Evolutionary conservation across 2,113 vertebrate genomes (phyloP).

Genomic region (Lathamus discolor): DNA sequence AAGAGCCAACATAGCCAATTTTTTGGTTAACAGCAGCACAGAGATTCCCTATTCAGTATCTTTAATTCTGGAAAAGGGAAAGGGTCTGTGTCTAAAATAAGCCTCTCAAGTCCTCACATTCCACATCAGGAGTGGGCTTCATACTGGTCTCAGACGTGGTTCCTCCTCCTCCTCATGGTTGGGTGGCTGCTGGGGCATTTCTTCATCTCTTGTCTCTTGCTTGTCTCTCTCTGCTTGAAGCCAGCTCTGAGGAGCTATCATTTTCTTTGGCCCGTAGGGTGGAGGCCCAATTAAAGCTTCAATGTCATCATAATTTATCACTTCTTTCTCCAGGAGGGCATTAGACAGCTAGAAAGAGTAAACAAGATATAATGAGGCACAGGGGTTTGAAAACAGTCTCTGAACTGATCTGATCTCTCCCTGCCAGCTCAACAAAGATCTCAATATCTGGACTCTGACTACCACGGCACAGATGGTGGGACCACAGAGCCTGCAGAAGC

Average conservation of each 20-base stretch:
- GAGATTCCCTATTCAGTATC: background rate
- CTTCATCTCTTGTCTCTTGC: constrained; percentile 85
- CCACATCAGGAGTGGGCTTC: background rate
- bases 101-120: background rate
- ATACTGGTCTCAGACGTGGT: constrained; percentile 68
- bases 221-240: constrained; percentile 88
- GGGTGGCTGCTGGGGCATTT: constrained; percentile 63
- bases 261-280: constrained; percentile 91
- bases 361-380: background rate
- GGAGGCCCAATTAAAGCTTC: constrained; percentile 90
- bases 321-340: constrained; percentile 90
- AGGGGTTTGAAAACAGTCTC: background rate
- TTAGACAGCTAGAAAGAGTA: constrained; percentile 82
- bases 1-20: rapidly evolving
- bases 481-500: background rate
- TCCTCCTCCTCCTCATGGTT: constrained; percentile 72
- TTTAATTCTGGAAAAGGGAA: background rate
- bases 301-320: constrained; percentile 95
- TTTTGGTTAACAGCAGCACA: background rate
- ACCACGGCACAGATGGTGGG: rapidly evolving
- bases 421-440: background rate
- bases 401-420: background rate
- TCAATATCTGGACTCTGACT: background rate
- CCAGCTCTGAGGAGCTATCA: constrained; percentile 92
- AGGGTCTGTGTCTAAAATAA: background rate